Percentiles rank a stretch among this genome's conserved stretches.
These are phyloP conservation scores for Saturnia japonica DNA, from an alignment of 2,888 invertebrate species.

Conservation along the genomic window DNA sequence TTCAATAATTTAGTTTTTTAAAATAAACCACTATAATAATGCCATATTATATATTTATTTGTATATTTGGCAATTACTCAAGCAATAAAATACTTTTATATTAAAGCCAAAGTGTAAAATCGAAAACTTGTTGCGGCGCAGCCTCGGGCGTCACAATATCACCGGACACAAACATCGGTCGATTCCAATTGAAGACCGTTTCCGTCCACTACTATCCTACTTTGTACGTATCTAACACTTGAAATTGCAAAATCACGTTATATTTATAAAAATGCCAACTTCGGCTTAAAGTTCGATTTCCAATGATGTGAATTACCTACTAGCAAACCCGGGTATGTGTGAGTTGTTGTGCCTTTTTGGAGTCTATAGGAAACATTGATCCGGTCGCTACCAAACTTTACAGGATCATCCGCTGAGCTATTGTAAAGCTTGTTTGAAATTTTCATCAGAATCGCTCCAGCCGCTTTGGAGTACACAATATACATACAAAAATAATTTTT, in stretches of 20 bases:
- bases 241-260: background rate
- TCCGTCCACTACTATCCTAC: background rate
- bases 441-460: too few species aligned
- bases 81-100: background rate
- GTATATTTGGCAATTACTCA: too few species aligned
- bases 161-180: background rate
- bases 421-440: too few species aligned
- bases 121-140: background rate
- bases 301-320: background rate
- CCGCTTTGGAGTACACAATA: too few species aligned
- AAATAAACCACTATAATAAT: too few species aligned
- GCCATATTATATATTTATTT: too few species aligned
- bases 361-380: too few species aligned
- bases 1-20: too few species aligned
- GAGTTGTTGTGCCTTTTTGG: too few species aligned
- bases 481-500: too few species aligned
- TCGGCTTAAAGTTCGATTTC: background rate
- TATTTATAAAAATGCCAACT: background rate
- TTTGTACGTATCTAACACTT: background rate
- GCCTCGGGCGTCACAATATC: conserved; percentile 1
- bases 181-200: background rate
- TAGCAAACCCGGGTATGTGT: background rate
- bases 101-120: background rate
- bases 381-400: too few species aligned
- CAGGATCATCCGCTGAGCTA: too few species aligned